A percentile compares a stretch with the other conserved stretches of the same genome.
phyloP scores from a whole-genome alignment of 1,140 invertebrate genomes.

The Achatina immaculata region DNA sequence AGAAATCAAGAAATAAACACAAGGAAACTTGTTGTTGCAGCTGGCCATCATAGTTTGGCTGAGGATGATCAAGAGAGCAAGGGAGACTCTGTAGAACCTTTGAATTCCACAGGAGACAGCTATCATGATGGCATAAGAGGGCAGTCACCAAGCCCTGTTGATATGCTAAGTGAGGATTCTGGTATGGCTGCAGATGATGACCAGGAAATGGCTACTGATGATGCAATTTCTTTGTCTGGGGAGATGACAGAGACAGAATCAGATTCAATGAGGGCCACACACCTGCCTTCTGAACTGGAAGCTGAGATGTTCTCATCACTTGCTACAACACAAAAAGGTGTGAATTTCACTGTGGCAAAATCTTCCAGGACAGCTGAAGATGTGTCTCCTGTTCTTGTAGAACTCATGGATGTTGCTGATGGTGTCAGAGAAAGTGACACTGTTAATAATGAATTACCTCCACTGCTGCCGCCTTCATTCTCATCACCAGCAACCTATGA shows the following conservation, averaged over 20 bases:
- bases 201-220: background rate
- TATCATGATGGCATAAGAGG: background rate
- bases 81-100: background rate
- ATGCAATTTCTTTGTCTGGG: background rate
- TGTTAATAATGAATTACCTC: no score
- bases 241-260: background rate
- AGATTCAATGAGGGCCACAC: background rate
- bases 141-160: background rate
- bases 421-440: no score
- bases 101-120: background rate
- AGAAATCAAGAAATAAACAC: background rate
- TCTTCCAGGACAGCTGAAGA: no score
- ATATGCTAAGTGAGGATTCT: slow-evolving; percentile 25
- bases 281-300: background rate
- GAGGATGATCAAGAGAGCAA: background rate
- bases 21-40: background rate
- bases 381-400: no score
- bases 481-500: no score
- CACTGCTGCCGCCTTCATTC: no score
- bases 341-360: no score
- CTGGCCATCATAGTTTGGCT: background rate
- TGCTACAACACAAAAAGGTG: background rate
- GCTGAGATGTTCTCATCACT: background rate
- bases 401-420: no score
- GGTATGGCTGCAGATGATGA: slow-evolving; percentile 18